phyloP scores from a whole-genome alignment of 2,888 invertebrate genomes.

The Teinopalpus imperialis region DNA sequence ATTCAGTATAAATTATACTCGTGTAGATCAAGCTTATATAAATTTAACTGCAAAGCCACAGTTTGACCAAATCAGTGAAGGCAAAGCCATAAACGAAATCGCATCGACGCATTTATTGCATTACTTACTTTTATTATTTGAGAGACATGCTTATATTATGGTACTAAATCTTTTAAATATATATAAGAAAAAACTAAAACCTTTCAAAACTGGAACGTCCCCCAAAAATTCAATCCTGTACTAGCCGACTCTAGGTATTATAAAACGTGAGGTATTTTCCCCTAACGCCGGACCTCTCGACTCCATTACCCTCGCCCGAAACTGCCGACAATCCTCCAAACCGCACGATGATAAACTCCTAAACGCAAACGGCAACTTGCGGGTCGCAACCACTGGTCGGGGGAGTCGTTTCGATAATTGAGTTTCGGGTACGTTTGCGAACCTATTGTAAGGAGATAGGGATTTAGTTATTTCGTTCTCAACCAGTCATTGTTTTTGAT shows the following conservation, averaged over 20 bases:
- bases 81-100: too few species aligned
- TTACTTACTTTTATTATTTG: too few species aligned
- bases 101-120: too few species aligned
- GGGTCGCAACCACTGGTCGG: slow-evolving; percentile 1
- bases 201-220: not conserved
- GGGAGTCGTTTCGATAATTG: slow-evolving; percentile 27
- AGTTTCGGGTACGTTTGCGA: slow-evolving; percentile 24
- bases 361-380: slow-evolving; percentile 8
- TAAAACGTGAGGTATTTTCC: slow-evolving; percentile 14
- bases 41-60: too few species aligned
- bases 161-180: too few species aligned
- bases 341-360: slow-evolving; percentile 14
- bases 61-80: too few species aligned
- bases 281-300: slow-evolving; percentile 1
- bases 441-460: not conserved
- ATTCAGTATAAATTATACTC: too few species aligned
- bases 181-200: too few species aligned
- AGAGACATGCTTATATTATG: too few species aligned
- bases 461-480: too few species aligned
- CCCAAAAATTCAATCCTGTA: not conserved
- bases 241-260: slow-evolving; percentile 6
- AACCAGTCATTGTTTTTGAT: too few species aligned
- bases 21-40: too few species aligned
- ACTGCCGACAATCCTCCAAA: slow-evolving; percentile 9
- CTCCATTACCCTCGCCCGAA: slow-evolving; percentile 8